phyloP scores from a whole-genome alignment of 2,797 vertebrate species.

The Serranus cabrilla region DNA sequence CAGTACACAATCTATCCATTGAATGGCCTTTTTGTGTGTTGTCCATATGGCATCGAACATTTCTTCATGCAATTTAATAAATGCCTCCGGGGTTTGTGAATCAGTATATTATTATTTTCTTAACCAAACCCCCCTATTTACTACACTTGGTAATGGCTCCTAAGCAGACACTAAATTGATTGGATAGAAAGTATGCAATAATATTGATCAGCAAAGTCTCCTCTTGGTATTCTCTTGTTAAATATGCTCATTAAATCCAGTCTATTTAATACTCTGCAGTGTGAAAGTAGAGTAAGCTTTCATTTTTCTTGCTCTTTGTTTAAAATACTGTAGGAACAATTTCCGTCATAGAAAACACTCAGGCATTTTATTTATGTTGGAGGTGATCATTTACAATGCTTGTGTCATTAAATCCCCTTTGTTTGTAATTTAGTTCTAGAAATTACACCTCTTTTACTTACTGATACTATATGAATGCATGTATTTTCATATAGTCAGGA shows the following conservation, averaged over 20 bases:
- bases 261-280: conserved; percentile 73
- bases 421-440: conserved; percentile 7
- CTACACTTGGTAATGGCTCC: conserved; percentile 84
- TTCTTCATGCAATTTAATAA: conserved; percentile 78
- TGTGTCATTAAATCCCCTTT: conserved; percentile 5
- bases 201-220: conserved; percentile 82
- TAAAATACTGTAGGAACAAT: conserved; percentile 20
- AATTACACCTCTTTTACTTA: conserved; percentile 1
- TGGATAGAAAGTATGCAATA: conserved; percentile 82
- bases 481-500: conserved; percentile 32
- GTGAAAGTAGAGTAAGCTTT: conserved; percentile 40
- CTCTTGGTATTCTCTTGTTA: conserved; percentile 77
- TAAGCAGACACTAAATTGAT: conserved; percentile 87
- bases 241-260: conserved; percentile 87
- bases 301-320: conserved; percentile 40
- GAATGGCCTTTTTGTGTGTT: conserved; percentile 65
- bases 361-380: background rate
- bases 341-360: background rate
- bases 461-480: conserved; percentile 17
- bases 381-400: conserved; percentile 16
- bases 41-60: conserved; percentile 69
- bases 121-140: conserved; percentile 79
- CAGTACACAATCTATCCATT: conserved; percentile 62
- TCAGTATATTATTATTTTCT: conserved; percentile 81
- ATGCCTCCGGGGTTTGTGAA: conserved; percentile 77